Evolutionary conservation across 2,113 vertebrate genomes (phyloP), one percentile per base, ranked within the genome.

Genomic region (Tetraodon nigroviridis): DNA sequence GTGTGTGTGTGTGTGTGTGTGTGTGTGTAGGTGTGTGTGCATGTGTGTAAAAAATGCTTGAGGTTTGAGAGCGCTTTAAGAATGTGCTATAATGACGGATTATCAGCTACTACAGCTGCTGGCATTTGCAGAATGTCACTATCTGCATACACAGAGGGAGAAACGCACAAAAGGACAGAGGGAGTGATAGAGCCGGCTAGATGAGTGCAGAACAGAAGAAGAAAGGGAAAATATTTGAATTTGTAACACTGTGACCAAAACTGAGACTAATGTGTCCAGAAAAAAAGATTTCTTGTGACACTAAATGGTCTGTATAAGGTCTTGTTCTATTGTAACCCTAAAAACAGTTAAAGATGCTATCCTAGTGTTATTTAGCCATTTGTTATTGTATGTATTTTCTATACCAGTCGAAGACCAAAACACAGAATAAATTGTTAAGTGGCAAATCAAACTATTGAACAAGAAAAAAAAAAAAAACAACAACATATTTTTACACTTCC

Each of bases 71-170:
- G 71, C 58, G 57, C 62, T 73, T 73, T 58, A 73, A 64, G 48
- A 79, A 62, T 65, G 52, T 51, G 51, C 60, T 74, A 52, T 78
- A 81, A 79, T 69, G 73, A 84, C 66, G 64, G 65, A 81, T 84
- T 72, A 83, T 79, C 62, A 77, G 70, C 75, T 52, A 63, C 61
- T 72, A 66, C 75, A 82, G 73, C 77, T 79, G 75, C 68, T 82
- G 75, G 67, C 67, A 80, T 80, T 79, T 82, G 56, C 68, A 71
- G 61, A 81, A 76, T 80, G 70, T 82, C 73, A 76, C 75, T 65
- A 68, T 80, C 70, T 75, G 56, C 60, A 79, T 71, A 69, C 53
- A 71, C 56, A 62, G 69, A 63, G 20, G 8, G 20, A 64, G 61
- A 67, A 48, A 69, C 56, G 62, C 64, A 42, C 61, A 53, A 55